Evolutionary conservation across 2,113 vertebrate genomes (phyloP).

Genomic region (Paramormyrops kingsleyae): DNA sequence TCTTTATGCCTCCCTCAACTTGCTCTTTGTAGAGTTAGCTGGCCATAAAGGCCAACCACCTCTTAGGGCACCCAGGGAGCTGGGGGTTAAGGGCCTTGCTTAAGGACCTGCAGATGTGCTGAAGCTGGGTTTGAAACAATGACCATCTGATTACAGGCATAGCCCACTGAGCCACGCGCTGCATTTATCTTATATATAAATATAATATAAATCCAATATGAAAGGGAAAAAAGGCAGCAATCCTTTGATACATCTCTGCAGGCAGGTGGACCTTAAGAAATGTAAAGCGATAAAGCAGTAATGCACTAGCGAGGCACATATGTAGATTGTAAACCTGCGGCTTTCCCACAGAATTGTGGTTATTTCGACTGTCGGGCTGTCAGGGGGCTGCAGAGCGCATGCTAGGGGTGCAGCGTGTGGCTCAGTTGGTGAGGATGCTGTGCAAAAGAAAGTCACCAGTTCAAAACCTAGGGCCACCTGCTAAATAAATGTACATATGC

Average conservation of each 20-base stretch:
- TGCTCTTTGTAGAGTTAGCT: too few relatives aligned
- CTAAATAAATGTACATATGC: too few relatives aligned
- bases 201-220: not conserved
- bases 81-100: too few relatives aligned
- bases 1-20: too few relatives aligned
- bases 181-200: too few relatives aligned
- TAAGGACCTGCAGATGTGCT: too few relatives aligned
- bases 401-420: not conserved
- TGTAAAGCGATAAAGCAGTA: not conserved
- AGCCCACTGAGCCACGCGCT: too few relatives aligned
- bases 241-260: not conserved
- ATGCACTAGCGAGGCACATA: not conserved
- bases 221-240: not conserved
- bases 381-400: not conserved
- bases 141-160: too few relatives aligned
- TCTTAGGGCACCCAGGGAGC: too few relatives aligned
- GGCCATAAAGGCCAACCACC: too few relatives aligned
- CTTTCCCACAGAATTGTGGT: not conserved
- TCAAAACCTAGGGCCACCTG: not conserved
- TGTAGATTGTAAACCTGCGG: not conserved
- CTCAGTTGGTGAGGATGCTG: not conserved
- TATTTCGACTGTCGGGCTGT: not conserved
- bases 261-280: not conserved
- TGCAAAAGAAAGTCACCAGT: not conserved
- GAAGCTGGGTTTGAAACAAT: too few relatives aligned